phyloP scores from a whole-genome alignment of 2,888 invertebrate genomes.

The Melitaea athalia region DNA sequence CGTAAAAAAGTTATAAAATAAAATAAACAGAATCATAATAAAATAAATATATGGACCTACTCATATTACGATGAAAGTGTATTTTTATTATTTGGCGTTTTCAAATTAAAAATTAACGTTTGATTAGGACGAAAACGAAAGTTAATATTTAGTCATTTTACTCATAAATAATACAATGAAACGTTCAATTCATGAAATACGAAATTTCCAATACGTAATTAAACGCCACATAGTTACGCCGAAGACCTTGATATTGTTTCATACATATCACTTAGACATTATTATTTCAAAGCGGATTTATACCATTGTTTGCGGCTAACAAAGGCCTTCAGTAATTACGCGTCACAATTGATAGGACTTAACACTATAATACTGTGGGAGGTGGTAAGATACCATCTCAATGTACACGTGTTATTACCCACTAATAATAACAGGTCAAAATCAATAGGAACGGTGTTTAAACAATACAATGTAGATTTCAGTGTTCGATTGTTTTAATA shows the following conservation, averaged over 20 bases:
- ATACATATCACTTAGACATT: conserved; percentile 25
- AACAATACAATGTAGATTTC: not conserved
- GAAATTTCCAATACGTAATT: too few species aligned
- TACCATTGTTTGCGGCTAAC: conserved; percentile 40
- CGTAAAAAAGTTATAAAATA: too few species aligned
- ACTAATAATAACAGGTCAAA: conserved; percentile 12
- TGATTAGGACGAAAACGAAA: too few species aligned
- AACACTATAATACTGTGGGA: conserved; percentile 34
- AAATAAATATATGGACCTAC: too few species aligned
- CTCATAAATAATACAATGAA: not conserved
- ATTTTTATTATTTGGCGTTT: too few species aligned
- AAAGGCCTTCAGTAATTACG: conserved; percentile 40
- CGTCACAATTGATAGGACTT: conserved; percentile 39
- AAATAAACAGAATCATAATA: too few species aligned
- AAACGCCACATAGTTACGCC: too few species aligned
- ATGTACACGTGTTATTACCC: conserved; percentile 24
- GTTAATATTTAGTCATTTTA: too few species aligned
- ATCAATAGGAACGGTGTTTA: not conserved
- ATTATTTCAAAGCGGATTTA: conserved; percentile 41
- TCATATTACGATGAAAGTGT: too few species aligned
- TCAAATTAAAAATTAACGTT: too few species aligned
- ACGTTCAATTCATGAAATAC: too few species aligned
- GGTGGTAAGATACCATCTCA: conserved; percentile 29
- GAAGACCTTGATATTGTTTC: not conserved
- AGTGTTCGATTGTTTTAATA: not conserved